These are phyloP conservation scores for Tipula helvola DNA, from an alignment of 2,888 invertebrate species.

Conservation along the genomic window DNA sequence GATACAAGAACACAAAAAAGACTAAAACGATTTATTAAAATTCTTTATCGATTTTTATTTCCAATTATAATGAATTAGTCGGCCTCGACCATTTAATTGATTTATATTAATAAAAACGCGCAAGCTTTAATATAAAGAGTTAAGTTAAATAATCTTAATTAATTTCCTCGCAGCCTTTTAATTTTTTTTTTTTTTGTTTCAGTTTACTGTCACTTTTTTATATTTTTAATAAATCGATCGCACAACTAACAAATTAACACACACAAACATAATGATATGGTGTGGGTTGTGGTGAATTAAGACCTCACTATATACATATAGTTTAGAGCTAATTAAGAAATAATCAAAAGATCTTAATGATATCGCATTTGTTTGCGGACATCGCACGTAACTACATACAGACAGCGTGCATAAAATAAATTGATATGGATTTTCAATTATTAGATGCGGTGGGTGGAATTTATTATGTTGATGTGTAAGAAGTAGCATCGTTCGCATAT, in stretches of 20 bases:
- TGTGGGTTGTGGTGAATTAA: neutral
- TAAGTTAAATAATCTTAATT: neutral
- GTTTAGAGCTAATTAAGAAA: neutral
- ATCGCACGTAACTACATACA: neutral
- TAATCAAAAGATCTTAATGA: neutral
- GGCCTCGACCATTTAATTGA: neutral
- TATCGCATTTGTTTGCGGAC: neutral
- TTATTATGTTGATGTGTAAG: neutral
- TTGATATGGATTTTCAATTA: neutral
- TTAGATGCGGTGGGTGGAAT: neutral
- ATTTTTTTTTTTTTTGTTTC: neutral
- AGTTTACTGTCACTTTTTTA: neutral
- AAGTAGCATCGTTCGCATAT: neutral
- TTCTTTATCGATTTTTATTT: neutral
- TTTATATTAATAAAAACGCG: neutral
- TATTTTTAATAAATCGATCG: neutral
- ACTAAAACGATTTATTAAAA: neutral
- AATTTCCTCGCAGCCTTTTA: neutral
- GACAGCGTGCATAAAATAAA: neutral
- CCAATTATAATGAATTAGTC: neutral
- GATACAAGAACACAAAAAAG: neutral
- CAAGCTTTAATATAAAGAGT: neutral
- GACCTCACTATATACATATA: neutral
- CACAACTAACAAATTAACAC: neutral
- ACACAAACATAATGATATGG: neutral